These are phyloP conservation scores for Neosalanx taihuensis DNA, from an alignment of 2,797 vertebrate species.

Conservation along the genomic window DNA sequence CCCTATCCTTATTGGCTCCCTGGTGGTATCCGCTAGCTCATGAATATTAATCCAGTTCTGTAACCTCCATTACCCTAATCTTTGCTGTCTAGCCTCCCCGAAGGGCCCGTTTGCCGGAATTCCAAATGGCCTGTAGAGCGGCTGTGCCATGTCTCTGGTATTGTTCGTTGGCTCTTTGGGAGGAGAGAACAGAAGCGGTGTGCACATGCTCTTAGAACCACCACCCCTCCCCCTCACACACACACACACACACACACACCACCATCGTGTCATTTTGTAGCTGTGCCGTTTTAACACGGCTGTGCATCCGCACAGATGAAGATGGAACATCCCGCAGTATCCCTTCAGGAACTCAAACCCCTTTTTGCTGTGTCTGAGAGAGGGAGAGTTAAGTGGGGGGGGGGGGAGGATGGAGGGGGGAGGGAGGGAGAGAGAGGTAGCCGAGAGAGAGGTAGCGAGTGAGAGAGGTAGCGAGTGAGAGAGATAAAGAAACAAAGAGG, in stretches of 20 bases:
- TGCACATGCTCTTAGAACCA: neutral
- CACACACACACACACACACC: neutral
- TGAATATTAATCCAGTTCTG: constrained; percentile 84
- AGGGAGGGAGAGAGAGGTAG: neutral
- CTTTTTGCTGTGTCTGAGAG: neutral
- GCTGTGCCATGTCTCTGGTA: no score
- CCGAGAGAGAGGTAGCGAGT: neutral
- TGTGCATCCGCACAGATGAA: neutral
- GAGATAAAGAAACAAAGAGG: neutral
- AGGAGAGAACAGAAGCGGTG: no score
- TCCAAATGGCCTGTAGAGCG: no score
- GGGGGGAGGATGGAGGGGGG: constrained; percentile 5
- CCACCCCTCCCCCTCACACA: neutral
- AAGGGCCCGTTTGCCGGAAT: constrained; percentile 74
- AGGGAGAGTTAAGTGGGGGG: neutral
- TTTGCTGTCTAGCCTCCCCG: constrained; percentile 84
- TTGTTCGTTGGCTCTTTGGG: no score
- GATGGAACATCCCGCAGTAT: neutral
- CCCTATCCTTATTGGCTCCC: constrained; percentile 87
- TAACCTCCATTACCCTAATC: constrained; percentile 89
- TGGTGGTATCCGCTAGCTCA: constrained; percentile 78
- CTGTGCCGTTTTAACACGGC: neutral
- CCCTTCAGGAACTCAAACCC: neutral
- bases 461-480: neutral
- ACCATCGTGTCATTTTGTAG: neutral